Percentiles rank a stretch among this genome's conserved stretches.
These are phyloP conservation scores for Idaea biselata DNA, from an alignment of 2,888 invertebrate species.

Conservation along the genomic window DNA sequence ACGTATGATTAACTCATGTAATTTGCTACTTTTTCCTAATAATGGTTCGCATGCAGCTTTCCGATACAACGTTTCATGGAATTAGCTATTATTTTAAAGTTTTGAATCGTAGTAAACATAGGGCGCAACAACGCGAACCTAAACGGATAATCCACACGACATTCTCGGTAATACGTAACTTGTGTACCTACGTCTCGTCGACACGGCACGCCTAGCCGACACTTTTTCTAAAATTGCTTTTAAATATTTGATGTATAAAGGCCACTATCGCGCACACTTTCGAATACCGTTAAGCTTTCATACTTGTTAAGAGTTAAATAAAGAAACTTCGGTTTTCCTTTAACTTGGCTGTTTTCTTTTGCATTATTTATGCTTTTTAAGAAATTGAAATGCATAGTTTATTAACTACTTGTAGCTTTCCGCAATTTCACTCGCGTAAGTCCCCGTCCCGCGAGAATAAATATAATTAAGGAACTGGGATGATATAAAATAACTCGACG, in stretches of 20 bases:
- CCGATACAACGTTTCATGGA: slow-evolving; percentile 39
- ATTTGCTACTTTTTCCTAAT: slow-evolving; percentile 48
- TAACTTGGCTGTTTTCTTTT: neutral
- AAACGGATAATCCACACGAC: slow-evolving; percentile 14
- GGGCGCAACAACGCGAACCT: slow-evolving; percentile 7
- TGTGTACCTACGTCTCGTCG: slow-evolving; percentile 4
- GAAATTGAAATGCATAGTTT: slow-evolving; percentile 1
- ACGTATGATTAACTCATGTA: slow-evolving; percentile 51
- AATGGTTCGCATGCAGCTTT: slow-evolving; percentile 42
- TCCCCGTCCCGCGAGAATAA: neutral
- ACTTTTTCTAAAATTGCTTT: slow-evolving; percentile 3
- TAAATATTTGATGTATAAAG: slow-evolving; percentile 11
- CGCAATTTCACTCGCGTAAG: neutral
- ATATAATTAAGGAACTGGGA: too few species aligned
- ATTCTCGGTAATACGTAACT: slow-evolving; percentile 13
- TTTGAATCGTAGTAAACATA: slow-evolving; percentile 1
- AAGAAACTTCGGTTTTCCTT: neutral
- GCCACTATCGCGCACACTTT: slow-evolving; percentile 14
- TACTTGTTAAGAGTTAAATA: slow-evolving; percentile 1
- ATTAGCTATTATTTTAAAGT: slow-evolving; percentile 34
- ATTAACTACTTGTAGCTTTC: neutral
- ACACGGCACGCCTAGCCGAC: slow-evolving; percentile 7
- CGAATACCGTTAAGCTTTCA: slow-evolving; percentile 1
- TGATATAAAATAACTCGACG: too few species aligned
- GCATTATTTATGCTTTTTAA: neutral